Conservation (phyloP, 2,113 vertebrate species). For the Anas platyrhynchos region DNA sequence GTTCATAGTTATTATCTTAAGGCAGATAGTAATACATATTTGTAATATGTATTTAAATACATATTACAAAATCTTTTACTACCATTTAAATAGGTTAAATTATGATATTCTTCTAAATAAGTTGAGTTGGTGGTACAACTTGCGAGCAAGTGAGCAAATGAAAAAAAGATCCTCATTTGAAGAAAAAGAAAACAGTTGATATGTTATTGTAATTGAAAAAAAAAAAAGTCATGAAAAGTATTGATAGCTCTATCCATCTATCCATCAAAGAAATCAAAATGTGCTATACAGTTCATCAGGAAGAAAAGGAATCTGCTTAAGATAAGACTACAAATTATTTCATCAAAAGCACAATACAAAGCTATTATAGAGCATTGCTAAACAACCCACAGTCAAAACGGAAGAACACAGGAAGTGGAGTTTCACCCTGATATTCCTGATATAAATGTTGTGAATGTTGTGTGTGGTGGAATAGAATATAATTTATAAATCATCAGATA, state of each 20-base stretch:
- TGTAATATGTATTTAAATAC: not conserved
- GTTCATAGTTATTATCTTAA: not conserved
- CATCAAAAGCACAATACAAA: not conserved
- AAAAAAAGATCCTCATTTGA: not conserved
- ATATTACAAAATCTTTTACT: not conserved
- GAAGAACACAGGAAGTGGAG: rapidly evolving
- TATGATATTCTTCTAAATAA: not conserved
- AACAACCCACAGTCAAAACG: not conserved
- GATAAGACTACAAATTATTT: not conserved
- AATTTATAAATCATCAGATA: not conserved
- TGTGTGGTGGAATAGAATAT: not conserved
- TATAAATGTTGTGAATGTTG: not conserved
- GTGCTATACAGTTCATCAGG: not conserved
- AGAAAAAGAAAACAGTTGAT: not conserved
- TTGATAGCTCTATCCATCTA: not conserved
- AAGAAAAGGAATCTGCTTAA: not conserved
- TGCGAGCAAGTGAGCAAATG: not conserved
- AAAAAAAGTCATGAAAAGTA: not conserved
- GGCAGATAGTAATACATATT: not conserved
- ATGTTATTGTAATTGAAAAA: not conserved
- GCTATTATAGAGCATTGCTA: not conserved
- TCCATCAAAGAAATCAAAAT: not conserved
- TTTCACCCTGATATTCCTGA: not conserved
- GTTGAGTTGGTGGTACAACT: not conserved
- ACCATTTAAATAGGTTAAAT: not conserved